Evolutionary conservation across 35 echinoderm and acorn worm species (phyloP).

Genomic region (Heliocidaris erythrogramma): DNA sequence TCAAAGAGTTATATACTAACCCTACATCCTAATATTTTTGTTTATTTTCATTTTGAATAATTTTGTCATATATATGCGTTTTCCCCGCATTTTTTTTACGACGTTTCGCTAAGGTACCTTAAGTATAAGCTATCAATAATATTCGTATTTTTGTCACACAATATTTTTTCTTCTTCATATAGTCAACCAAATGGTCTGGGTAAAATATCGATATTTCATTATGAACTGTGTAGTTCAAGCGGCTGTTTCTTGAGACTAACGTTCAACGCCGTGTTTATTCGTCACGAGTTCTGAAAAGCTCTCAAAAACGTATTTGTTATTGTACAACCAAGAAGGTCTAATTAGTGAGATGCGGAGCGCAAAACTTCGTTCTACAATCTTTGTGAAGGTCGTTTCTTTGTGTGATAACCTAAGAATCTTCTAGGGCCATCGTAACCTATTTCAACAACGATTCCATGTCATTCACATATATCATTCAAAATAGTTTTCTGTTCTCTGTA

Average conservation of each 20-base stretch:
- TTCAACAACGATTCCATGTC: background rate
- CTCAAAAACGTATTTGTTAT: background rate
- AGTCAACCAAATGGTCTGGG: too few relatives aligned
- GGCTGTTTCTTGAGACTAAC: background rate
- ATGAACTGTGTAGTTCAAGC: background rate
- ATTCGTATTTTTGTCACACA: too few relatives aligned
- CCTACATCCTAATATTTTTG: too few relatives aligned
- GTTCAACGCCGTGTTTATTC: background rate
- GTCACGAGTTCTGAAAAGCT: background rate
- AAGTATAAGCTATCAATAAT: too few relatives aligned
- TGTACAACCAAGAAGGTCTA: background rate
- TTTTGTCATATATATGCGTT: too few relatives aligned
- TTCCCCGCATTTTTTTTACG: too few relatives aligned
- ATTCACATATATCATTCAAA: background rate
- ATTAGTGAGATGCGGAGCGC: too few relatives aligned
- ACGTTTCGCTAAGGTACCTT: too few relatives aligned
- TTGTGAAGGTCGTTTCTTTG: background rate
- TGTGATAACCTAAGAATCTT: background rate
- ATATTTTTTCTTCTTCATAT: too few relatives aligned
- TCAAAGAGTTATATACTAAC: too few relatives aligned
- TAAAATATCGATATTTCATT: too few relatives aligned
- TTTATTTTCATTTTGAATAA: too few relatives aligned
- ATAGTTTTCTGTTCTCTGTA: background rate
- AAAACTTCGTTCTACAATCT: background rate
- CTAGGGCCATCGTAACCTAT: background rate